These are phyloP conservation scores for Leguminivora glycinivorella DNA, from an alignment of 1,140 invertebrate genomes.

Conservation along the genomic window DNA sequence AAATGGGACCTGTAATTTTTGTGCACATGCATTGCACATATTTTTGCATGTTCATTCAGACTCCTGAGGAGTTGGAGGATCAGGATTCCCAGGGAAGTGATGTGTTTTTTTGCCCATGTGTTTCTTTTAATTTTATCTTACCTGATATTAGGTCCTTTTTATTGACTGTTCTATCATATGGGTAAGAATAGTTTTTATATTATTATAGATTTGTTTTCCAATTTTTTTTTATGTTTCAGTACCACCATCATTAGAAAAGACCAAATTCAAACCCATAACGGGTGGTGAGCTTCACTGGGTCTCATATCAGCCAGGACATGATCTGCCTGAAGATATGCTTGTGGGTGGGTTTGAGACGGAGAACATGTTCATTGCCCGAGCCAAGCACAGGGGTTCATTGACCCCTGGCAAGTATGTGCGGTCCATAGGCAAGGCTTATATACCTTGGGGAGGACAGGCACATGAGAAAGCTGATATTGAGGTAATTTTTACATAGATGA, in stretches of 20 bases:
- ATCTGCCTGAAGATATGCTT: constrained; percentile 84
- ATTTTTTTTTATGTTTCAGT: constrained; percentile 41
- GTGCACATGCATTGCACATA: no score
- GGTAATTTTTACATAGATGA: constrained; percentile 52
- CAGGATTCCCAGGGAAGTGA: no score
- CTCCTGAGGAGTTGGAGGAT: no score
- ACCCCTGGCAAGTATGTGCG: constrained; percentile 86
- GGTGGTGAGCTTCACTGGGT: constrained; percentile 48
- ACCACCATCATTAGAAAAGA: constrained; percentile 38
- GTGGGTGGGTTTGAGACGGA: constrained; percentile 85
- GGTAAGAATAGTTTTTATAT: no score
- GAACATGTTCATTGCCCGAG: constrained; percentile 83
- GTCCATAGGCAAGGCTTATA: constrained; percentile 83
- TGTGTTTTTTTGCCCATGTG: no score
- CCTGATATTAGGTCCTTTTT: no score
- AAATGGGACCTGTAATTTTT: no score
- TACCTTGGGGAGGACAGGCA: constrained; percentile 87
- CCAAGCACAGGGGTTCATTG: constrained; percentile 80
- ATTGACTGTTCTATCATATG: no score
- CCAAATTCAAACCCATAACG: constrained; percentile 37
- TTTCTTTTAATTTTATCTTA: no score
- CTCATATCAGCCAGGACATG: constrained; percentile 33
- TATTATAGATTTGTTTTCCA: no score
- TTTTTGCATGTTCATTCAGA: no score
- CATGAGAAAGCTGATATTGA: constrained; percentile 85